Base-by-base conservation (phyloP, 2,113 vertebrate species). In the Bufo bufo region DNA sequence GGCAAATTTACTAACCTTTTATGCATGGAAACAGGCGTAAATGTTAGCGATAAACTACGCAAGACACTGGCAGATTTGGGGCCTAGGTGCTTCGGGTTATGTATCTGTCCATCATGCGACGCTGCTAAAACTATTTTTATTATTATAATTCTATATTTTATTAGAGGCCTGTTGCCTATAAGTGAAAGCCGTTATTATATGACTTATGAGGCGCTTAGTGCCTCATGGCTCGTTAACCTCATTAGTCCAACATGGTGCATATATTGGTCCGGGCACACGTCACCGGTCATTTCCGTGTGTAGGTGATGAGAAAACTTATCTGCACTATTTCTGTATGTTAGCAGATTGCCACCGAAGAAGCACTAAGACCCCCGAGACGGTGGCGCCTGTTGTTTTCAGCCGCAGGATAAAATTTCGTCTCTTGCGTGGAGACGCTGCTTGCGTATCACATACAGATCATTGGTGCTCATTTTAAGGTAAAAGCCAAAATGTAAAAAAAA, bases 381-480 rank as follows among this genome's bases (percentile, higher is more conserved):
- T n/a, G 49, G 19, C 1, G 54, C 50, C 23, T 33, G 61, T 59
- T 16, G 23, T 43, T 59, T 81, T 81, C 78, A 81, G 54, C 7
- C 17, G 49, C 50, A 56, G 77, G 77, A 52, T 23, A n/a, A 9
- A 81, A 59, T 59, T 2, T 45, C 6, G 54, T 81, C 56, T 71
- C 33, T 54, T 69, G 43, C 49, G 16, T 61, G 47, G 17, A 75
- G 43, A 58, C 58, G 45, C 56, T 77, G 33, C 54, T 79, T 47
- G 47, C 74, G 10, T 63, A 52, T 65, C 58, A 49, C 59, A 78
- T 77, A 61, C 75, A 86, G 75, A 63, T 79, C 47, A 86, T 79
- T 66, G 85, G 85, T 86, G 85, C 85, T 86, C 23, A 54, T 79
- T 50, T 10, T 49, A 85, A 84, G 50, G 84, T 85, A 63, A 65